Conservation (phyloP, 1,140 invertebrate species). For the silkworm (Bombyx mori) region DNA sequence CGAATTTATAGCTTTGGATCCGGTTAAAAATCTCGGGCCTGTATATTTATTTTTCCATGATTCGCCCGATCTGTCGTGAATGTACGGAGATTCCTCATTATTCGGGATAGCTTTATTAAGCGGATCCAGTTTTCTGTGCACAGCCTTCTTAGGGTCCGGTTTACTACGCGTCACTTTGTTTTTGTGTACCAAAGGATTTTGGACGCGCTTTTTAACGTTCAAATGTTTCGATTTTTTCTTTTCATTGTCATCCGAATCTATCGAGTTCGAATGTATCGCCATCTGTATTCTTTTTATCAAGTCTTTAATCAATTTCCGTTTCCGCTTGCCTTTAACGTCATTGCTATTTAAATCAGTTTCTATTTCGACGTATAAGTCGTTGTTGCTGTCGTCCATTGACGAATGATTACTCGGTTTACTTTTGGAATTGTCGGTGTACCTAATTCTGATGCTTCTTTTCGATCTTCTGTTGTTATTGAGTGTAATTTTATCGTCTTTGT, state of each 20-base stretch:
- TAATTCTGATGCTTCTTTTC: constrained; percentile 42
- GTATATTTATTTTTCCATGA: constrained; percentile 27
- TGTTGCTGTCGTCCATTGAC: constrained; percentile 24
- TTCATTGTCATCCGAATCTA: constrained; percentile 7
- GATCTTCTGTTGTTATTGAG: constrained; percentile 20
- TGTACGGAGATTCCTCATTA: constrained; percentile 9
- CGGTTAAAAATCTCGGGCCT: constrained; percentile 30
- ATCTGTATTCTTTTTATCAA: constrained; percentile 55
- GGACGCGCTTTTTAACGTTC: constrained; percentile 41
- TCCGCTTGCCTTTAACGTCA: constrained; percentile 44
- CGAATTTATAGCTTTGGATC: constrained; percentile 43
- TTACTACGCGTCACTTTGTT: constrained; percentile 14
- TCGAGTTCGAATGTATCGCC: constrained; percentile 37
- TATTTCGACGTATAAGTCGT: constrained; percentile 58
- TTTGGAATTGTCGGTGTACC: constrained; percentile 21
- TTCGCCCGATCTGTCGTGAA: constrained; percentile 24
- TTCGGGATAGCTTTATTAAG: constrained; percentile 32
- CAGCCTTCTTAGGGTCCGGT: constrained; percentile 11
- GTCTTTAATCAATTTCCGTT: constrained; percentile 44
- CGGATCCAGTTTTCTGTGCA: constrained; percentile 37
- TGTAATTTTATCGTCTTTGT: constrained; percentile 15
- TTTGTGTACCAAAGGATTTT: constrained; percentile 38
- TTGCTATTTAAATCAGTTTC: constrained; percentile 58
- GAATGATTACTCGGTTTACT: constrained; percentile 15
- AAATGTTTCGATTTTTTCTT: constrained; percentile 19